Evolutionary conservation across 1,140 invertebrate species (phyloP).

Genomic region (Polypedilum vanderplanki): DNA sequence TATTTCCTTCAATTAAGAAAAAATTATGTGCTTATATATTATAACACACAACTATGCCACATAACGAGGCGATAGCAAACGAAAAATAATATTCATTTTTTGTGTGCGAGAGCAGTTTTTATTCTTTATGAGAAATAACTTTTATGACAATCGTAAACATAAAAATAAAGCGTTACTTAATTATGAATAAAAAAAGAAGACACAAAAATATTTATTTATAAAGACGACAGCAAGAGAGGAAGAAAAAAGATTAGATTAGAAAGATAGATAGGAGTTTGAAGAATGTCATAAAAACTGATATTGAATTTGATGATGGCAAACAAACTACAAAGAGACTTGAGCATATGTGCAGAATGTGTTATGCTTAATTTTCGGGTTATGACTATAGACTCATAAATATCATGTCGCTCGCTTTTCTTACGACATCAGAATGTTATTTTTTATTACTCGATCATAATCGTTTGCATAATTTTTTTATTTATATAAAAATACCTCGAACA

Average conservation of each 20-base stretch:
- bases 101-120: too few species aligned
- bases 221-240: not conserved
- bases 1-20: too few species aligned
- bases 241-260: not conserved
- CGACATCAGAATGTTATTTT: not conserved
- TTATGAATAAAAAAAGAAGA: constrained; percentile 7
- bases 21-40: too few species aligned
- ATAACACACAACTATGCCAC: too few species aligned
- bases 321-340: not conserved
- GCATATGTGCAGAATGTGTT: too few species aligned
- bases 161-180: constrained; percentile 16
- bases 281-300: not conserved
- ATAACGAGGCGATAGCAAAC: too few species aligned
- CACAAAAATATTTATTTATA: not conserved
- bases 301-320: constrained; percentile 9
- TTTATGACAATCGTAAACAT: constrained; percentile 7
- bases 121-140: not conserved
- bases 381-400: not conserved
- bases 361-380: not conserved
- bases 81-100: too few species aligned
- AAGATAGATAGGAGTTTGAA: constrained; percentile 1
- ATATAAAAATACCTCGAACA: too few species aligned
- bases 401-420: not conserved
- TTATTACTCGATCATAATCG: constrained; percentile 1
- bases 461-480: constrained; percentile 1